Conservation (phyloP, 35 echinoderm and acorn worm species). For the Ophiothrix spiculata region DNA sequence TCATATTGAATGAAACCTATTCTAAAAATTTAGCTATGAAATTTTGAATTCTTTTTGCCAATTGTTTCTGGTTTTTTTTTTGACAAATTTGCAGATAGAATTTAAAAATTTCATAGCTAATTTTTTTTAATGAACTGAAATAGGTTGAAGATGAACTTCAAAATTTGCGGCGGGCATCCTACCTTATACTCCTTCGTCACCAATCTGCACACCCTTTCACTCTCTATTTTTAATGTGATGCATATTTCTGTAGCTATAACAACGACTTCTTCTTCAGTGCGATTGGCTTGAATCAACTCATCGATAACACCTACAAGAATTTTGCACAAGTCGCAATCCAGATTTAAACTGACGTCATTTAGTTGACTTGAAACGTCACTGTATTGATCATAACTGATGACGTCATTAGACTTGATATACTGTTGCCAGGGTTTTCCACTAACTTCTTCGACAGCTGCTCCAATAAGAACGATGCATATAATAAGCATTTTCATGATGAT, state of each 20-base stretch:
- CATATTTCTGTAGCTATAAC: constrained; percentile 47
- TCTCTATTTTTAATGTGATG: constrained; percentile 45
- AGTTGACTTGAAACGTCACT: too few relatives aligned
- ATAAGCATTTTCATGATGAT: too few relatives aligned
- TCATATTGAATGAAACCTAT: background rate
- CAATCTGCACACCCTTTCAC: constrained; percentile 54
- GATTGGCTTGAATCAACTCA: constrained; percentile 30
- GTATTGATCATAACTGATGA: background rate
- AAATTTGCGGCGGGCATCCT: background rate
- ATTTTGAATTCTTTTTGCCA: too few relatives aligned
- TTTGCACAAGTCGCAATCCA: constrained; percentile 46
- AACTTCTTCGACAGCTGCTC: too few relatives aligned
- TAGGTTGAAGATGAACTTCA: background rate
- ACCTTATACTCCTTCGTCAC: constrained; percentile 66
- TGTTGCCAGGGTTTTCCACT: background rate
- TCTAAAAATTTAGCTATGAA: background rate
- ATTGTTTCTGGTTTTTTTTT: too few relatives aligned
- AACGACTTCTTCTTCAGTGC: constrained; percentile 47
- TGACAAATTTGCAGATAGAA: too few relatives aligned
- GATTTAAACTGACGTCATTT: background rate
- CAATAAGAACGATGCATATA: too few relatives aligned
- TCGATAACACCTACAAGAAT: constrained; percentile 32
- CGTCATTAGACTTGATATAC: background rate
- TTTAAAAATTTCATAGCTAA: background rate
- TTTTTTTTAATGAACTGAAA: background rate